These are phyloP conservation scores for Microtus oregoni DNA, from an alignment of 2,113 vertebrate genomes.

Conservation along the genomic window DNA sequence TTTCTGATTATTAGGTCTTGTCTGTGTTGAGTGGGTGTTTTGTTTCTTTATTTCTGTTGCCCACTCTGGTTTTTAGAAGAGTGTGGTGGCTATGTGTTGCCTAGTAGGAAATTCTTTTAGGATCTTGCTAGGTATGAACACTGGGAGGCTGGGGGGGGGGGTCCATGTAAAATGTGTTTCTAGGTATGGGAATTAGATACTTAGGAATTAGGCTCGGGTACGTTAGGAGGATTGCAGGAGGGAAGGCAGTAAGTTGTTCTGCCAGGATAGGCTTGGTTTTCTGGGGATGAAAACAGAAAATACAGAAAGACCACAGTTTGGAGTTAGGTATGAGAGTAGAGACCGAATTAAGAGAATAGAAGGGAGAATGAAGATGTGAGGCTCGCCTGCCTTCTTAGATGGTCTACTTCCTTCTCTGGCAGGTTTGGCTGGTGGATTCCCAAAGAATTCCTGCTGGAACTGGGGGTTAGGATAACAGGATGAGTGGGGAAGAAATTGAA, in stretches of 20 bases:
- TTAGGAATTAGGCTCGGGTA: neutral
- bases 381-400: neutral
- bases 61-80: no score
- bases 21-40: no score
- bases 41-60: no score
- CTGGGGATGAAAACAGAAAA: neutral
- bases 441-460: neutral
- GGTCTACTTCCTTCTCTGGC: neutral
- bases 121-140: neutral
- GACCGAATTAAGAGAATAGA: neutral
- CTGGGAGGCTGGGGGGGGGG: neutral
- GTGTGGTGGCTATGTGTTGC: no score
- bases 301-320: neutral
- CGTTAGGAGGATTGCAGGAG: neutral
- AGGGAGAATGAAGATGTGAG: neutral
- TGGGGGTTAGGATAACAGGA: neutral
- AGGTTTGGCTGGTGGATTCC: neutral
- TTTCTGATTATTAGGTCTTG: no score
- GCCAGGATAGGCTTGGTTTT: neutral
- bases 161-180: neutral
- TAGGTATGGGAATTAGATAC: neutral
- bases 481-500: neutral
- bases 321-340: neutral
- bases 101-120: neutral
- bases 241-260: neutral